Conservation (phyloP, 2,113 vertebrate species). For the Ptyas mucosa region DNA sequence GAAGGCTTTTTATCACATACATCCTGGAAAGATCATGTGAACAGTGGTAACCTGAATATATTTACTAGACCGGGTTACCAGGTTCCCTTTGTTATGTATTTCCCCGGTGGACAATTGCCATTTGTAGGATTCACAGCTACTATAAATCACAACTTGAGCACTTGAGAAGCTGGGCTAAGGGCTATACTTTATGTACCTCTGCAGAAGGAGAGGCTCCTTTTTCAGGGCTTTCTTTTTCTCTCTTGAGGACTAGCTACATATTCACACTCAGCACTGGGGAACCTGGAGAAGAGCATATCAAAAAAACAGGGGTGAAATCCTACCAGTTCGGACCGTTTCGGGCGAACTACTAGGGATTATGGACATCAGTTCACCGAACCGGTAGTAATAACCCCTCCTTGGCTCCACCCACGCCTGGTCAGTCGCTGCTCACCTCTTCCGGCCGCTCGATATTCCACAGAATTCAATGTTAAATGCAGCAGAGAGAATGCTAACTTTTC, state of each 20-base stretch:
- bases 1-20: not conserved
- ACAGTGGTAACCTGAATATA: not conserved
- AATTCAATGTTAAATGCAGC: no score
- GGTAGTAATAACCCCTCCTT: no score
- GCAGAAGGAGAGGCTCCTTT: not conserved
- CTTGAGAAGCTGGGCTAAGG: not conserved
- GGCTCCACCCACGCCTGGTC: no score
- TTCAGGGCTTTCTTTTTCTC: not conserved
- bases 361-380: no score
- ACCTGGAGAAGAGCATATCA: not conserved
- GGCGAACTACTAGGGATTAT: no score
- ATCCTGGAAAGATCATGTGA: not conserved
- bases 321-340: no score
- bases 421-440: no score
- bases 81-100: not conserved
- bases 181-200: not conserved
- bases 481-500: no score
- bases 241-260: not conserved
- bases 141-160: not conserved
- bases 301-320: not conserved
- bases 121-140: not conserved
- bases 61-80: not conserved
- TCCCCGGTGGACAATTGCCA: not conserved
- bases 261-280: not conserved
- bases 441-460: no score